Conservation (phyloP, 2,797 vertebrate genomes). For the Apogon hyalosoma region DNA sequence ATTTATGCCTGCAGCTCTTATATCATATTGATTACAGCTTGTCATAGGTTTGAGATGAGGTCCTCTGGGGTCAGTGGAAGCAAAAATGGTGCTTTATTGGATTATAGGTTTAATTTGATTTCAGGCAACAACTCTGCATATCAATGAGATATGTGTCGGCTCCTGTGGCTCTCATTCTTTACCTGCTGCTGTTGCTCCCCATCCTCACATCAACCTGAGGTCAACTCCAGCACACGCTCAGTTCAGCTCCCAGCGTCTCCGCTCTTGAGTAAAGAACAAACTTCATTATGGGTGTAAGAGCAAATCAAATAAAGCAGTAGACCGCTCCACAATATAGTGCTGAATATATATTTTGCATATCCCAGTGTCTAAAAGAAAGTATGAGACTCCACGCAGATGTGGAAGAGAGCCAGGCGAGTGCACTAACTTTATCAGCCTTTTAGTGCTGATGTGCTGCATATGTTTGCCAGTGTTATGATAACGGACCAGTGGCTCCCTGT, state of each 20-base stretch:
- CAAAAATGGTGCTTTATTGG: slow-evolving; percentile 73
- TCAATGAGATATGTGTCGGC: slow-evolving; percentile 21
- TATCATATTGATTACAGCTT: slow-evolving; percentile 89
- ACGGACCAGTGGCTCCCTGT: too few species aligned
- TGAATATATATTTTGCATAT: slow-evolving; percentile 32
- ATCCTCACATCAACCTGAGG: slow-evolving; percentile 10
- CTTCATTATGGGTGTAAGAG: slow-evolving; percentile 28
- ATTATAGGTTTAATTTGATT: slow-evolving; percentile 81
- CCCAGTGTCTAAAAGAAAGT: background rate
- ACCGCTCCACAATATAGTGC: background rate
- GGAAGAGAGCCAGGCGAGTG: background rate
- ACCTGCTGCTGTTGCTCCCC: slow-evolving; percentile 15
- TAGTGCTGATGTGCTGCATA: background rate
- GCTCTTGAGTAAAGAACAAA: slow-evolving; percentile 26
- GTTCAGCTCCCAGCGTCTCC: slow-evolving; percentile 19
- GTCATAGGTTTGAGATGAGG: slow-evolving; percentile 84
- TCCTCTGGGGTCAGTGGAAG: slow-evolving; percentile 72
- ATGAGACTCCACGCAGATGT: background rate
- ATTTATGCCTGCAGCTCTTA: slow-evolving; percentile 89
- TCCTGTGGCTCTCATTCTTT: slow-evolving; percentile 6
- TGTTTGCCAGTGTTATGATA: too few species aligned
- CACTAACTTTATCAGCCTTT: slow-evolving; percentile 1
- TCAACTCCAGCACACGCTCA: slow-evolving; percentile 8
- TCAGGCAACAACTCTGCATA: slow-evolving; percentile 57
- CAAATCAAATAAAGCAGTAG: slow-evolving; percentile 46